These are phyloP conservation scores for Bradypodion ventrale DNA, from an alignment of 2,797 vertebrate genomes.

Conservation along the genomic window DNA sequence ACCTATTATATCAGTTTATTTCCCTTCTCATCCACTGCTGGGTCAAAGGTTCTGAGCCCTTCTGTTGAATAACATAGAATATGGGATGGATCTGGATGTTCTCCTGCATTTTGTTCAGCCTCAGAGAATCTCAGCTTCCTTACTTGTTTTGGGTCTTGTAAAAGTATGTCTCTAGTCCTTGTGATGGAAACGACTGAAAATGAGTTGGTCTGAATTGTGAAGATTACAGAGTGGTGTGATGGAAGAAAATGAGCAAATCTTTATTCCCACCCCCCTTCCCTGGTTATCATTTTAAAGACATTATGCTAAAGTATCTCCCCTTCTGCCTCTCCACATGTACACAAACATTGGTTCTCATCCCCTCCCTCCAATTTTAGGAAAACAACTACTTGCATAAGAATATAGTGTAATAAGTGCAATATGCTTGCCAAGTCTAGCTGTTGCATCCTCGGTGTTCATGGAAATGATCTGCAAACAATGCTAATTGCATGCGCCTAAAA, in stretches of 20 bases:
- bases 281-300: neutral
- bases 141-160: neutral
- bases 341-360: neutral
- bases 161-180: neutral
- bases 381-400: constrained; percentile 7
- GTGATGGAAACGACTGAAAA: neutral
- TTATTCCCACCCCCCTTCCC: neutral
- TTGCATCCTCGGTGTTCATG: neutral
- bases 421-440: neutral
- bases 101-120: neutral
- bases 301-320: neutral
- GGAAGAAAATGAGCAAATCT: neutral
- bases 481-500: constrained; percentile 26
- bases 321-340: neutral
- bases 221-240: neutral
- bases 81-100: neutral
- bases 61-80: neutral
- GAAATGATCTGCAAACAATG: constrained; percentile 9
- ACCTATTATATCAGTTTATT: neutral
- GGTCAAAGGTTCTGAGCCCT: neutral
- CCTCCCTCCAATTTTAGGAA: neutral
- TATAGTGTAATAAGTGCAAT: constrained; percentile 1
- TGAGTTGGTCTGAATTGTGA: neutral
- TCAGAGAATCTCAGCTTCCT: neutral
- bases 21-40: neutral